These are phyloP conservation scores for Muntiacus reevesi DNA, from an alignment of 2,113 vertebrate species.

Conservation along the genomic window DNA sequence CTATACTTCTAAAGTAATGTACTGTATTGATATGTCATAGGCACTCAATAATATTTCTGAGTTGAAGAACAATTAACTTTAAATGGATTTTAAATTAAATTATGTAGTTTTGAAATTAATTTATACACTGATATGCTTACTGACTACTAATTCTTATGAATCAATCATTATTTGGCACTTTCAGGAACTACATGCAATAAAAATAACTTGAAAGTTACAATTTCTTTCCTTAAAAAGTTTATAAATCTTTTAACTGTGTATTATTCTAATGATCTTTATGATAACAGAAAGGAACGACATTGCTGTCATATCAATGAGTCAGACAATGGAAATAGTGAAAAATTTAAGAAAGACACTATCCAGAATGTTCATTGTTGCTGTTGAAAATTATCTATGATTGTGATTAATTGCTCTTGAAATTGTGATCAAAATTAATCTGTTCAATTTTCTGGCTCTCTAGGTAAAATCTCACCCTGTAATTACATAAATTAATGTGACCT, in stretches of 20 bases:
- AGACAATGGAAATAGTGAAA: constrained; percentile 56
- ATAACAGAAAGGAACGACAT: background rate
- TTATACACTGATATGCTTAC: background rate
- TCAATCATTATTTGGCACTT: background rate
- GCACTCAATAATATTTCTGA: background rate
- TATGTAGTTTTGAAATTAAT: constrained; percentile 1
- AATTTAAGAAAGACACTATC: constrained; percentile 29
- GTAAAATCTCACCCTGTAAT: constrained; percentile 65
- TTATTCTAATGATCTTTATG: background rate
- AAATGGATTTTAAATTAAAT: background rate
- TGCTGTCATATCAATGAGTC: constrained; percentile 34
- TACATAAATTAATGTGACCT: constrained; percentile 71
- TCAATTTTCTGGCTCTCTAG: constrained; percentile 60
- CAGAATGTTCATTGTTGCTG: constrained; percentile 48
- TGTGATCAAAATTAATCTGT: constrained; percentile 74
- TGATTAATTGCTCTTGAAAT: constrained; percentile 75
- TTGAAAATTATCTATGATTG: constrained; percentile 63
- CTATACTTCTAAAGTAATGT: background rate
- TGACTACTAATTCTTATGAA: background rate
- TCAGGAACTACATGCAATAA: background rate
- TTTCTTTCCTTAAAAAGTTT: background rate
- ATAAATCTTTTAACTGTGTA: background rate
- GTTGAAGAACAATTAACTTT: background rate
- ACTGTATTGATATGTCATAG: background rate
- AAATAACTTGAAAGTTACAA: background rate